Base-by-base conservation (phyloP, 1,140 invertebrate genomes). In the Drosophila santomea region DNA sequence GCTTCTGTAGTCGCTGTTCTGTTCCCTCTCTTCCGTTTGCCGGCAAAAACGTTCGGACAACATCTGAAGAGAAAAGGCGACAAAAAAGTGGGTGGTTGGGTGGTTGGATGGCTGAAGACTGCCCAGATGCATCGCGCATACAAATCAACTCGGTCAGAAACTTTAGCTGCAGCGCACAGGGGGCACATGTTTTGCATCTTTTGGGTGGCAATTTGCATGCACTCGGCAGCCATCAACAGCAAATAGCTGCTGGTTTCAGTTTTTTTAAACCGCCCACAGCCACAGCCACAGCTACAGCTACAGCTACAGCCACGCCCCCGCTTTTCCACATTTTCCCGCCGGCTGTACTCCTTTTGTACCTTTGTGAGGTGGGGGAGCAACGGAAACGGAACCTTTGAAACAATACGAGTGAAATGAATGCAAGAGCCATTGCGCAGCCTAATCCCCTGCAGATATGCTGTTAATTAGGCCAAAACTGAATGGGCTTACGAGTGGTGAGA, bases 171-270 rank as follows among this genome's bases (percentile, higher is more conserved):
- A 23, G 48, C 39, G 47, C 25, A 25, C 61, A 58, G 38, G 48
- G 71, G 79, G 80, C 72, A 80, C 83, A 89, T 89, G 84, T 89
- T 88, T 82, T 73, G 72, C 83, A 88, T 88, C 83, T 88, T 82
- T 83, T 89, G 72, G 84, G 80, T 83, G 76, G 83, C 84, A 88
- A 88, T 88, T 88, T 88, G 79, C 83, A 88, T 88, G 83, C 84
- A 88, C 83, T 89, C 83, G 84, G 74, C 83, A 88, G 63, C 84
- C 83, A 89, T 89, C 83, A 88, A 88, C 83, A 77, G 84, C 83
- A 89, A 88, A 88, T 86, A 88, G 83, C 80, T 86, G 75, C 83
- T 81, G 78, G 54, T 63, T 78, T 61, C 61, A 28, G 35, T 68
- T 74, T 60, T 60, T 61, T 59, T 61, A 23, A 23, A 38, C 10